Conservation (phyloP, 2,113 vertebrate genomes). For the Pica pica region DNA sequence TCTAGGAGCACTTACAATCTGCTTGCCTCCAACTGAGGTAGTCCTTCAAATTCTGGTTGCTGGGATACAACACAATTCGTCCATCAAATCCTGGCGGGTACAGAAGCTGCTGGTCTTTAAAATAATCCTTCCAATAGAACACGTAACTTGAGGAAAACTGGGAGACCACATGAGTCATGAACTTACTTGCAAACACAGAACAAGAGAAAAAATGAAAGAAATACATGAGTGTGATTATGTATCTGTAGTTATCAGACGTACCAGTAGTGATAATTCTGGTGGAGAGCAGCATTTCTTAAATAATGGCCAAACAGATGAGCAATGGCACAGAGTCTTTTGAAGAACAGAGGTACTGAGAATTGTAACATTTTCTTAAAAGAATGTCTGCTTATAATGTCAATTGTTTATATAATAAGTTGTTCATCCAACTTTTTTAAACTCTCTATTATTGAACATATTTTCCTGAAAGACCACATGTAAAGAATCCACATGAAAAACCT, state of each 20-base stretch:
- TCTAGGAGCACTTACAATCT: slow-evolving; percentile 84
- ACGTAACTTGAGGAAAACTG: slow-evolving; percentile 97
- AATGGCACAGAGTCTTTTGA: background rate
- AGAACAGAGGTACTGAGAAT: background rate
- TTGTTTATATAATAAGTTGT: background rate
- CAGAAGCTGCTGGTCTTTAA: slow-evolving; percentile 85
- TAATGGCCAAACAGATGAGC: background rate
- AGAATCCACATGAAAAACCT: background rate
- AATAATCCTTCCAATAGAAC: slow-evolving; percentile 94
- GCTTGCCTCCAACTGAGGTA: slow-evolving; percentile 98
- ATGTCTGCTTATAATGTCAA: background rate
- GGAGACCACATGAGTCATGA: slow-evolving; percentile 95
- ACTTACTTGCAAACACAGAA: slow-evolving; percentile 82
- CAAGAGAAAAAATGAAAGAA: background rate
- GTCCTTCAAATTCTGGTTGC: slow-evolving; percentile 88
- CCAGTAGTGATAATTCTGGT: background rate
- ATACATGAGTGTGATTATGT: background rate
- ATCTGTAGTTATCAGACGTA: background rate
- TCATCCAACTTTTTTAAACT: background rate
- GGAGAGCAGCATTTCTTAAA: background rate
- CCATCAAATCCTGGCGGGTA: slow-evolving; percentile 96
- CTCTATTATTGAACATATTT: background rate
- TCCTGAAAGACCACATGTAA: background rate
- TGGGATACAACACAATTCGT: slow-evolving; percentile 92
- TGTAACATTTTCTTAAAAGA: background rate